Evolutionary conservation across 1,140 invertebrate genomes (phyloP), one percentile per base, ranked within the genome.

Genomic region (Zeugodacus cucurbitae): DNA sequence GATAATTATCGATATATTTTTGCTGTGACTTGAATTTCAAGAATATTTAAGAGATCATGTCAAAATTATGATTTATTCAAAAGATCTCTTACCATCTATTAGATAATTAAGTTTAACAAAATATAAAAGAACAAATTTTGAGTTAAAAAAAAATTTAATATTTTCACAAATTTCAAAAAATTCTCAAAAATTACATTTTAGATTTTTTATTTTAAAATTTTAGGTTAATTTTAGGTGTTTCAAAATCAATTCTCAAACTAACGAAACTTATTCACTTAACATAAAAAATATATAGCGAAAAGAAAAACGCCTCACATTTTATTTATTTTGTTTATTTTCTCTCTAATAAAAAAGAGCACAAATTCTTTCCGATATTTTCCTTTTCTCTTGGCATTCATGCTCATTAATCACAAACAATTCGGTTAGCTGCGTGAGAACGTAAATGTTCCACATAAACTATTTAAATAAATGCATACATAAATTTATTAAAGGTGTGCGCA

Each of bases 361-460:
- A 34, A 20, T 41, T 74, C 20, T 10, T 67, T 34, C 29, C 34
- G n/a, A 29, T 5, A 67, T 67, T 67, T 74, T 22, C 17, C 17
- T 37, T 67, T 67, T 32, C 26, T 67, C 29, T 67, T 17, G 8
- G 7, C 22, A 22, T 74, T 74, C 67, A 74, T 37, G 67, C 32
- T 20, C 34, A 74, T 74, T 34, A 74, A 74, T 74, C 67, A 74
- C 67, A 41, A 74, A 32, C 41, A 74, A 74, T 74, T 34, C 67
- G 67, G 67, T 74, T 74, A 74, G 67, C 67, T 74, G 67, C 67
- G 67, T 74, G 67, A 74, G 67, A 74, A 74, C 67, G 34, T 20
- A 41, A 74, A 74, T 74, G 67, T 74, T 37, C 67, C 67, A 74
- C 34, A 74, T 74, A 74, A 74, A 74, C 44, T 82, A 82, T 44